phyloP scores from a whole-genome alignment of 2,113 vertebrate species.

The Antechinus stuartii region DNA sequence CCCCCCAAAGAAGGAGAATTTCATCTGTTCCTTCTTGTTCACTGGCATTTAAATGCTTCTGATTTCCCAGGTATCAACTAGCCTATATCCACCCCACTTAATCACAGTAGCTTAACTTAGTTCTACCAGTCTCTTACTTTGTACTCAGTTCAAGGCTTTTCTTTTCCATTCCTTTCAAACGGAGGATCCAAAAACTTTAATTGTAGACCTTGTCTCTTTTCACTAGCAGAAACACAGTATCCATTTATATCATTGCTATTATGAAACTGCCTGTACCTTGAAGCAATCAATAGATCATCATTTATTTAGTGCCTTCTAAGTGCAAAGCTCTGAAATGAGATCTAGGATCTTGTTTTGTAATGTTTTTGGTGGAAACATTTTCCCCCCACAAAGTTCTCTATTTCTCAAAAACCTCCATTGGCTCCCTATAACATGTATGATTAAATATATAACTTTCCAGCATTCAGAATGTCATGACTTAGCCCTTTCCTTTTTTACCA shows the following conservation, averaged over 20 bases:
- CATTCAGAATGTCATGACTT: neutral
- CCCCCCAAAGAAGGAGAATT: too few species aligned
- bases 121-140: neutral
- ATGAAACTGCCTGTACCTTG: neutral
- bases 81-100: neutral
- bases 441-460: neutral
- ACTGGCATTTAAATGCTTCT: neutral
- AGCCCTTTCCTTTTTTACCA: neutral
- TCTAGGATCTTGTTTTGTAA: neutral
- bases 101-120: neutral
- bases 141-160: neutral
- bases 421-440: neutral
- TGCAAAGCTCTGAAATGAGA: neutral
- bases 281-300: neutral
- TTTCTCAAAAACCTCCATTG: neutral
- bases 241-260: neutral
- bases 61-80: neutral
- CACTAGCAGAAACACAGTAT: neutral
- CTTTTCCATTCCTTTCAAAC: neutral
- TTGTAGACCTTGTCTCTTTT: neutral
- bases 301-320: neutral
- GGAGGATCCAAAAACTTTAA: neutral
- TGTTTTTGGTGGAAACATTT: neutral
- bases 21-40: neutral
- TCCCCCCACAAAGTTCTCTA: neutral